Evolutionary conservation across 2,113 vertebrate species (phyloP).

Genomic region (Vireo altiloquus): DNA sequence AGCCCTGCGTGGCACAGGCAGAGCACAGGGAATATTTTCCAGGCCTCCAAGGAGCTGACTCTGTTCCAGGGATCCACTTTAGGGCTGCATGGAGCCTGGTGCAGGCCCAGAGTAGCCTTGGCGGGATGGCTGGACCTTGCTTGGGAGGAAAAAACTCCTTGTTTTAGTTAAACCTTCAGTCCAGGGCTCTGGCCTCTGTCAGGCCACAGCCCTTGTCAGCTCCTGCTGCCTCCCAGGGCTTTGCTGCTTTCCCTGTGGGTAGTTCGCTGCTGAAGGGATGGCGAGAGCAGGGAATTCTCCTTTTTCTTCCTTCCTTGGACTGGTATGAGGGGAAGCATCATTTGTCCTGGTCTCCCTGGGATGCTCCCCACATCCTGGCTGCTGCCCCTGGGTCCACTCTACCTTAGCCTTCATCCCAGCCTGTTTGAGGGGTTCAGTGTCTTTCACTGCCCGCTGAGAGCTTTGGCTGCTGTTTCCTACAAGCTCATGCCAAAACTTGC

Average conservation of each 20-base stretch:
- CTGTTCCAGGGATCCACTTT: conserved; percentile 17
- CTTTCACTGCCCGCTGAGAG: fast-evolving
- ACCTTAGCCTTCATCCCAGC: background rate
- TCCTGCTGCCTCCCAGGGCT: background rate
- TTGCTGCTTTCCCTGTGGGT: background rate
- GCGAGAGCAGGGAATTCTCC: fast-evolving
- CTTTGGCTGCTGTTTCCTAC: background rate
- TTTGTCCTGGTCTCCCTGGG: background rate
- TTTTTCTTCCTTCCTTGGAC: background rate
- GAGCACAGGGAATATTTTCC: background rate
- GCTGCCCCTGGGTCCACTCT: background rate
- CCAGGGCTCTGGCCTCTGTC: background rate
- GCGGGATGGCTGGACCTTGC: background rate
- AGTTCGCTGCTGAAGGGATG: fast-evolving
- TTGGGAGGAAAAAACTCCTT: background rate
- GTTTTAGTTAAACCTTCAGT: background rate
- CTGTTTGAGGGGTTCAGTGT: background rate
- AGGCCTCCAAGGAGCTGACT: background rate
- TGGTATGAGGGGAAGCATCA: background rate
- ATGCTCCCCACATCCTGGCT: background rate
- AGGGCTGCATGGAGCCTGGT: background rate
- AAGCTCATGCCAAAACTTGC: background rate
- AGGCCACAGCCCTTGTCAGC: background rate
- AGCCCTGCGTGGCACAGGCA: background rate
- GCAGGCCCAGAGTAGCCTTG: background rate